Evolutionary conservation across 1,140 invertebrate species (phyloP), one percentile per base, ranked within the genome.

Genomic region (Dreissena polymorpha): DNA sequence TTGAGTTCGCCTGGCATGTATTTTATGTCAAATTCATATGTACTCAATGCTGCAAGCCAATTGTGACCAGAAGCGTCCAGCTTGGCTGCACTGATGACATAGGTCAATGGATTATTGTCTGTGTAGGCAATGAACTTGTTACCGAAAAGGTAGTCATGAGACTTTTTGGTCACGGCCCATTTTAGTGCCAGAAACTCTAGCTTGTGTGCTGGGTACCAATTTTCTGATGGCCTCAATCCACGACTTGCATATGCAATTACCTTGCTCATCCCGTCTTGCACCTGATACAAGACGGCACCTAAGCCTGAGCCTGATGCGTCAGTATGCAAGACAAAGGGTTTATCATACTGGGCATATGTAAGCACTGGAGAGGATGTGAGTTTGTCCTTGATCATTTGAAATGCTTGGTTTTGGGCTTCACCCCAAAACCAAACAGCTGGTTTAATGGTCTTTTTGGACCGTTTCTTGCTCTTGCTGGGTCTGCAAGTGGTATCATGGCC

Each of bases 201-300:
- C 39, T 70, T 27, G 21, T 69, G 29, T 51, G 77, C 50, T 50
- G 77, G 65, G 29, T 70, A 70, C 12, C 25, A 6, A 10, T 23
- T 25, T 67, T 77, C 27, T 13, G 67, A 27, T 27, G 51, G 51
- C 10, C 18, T 81, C 50, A 86, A 65, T n/a, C 75, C 67, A 51
- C 77, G 51, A 21, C 82, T 81, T 3, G 78, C 77, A 78, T 86
- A 82, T 1, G 86, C 85, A 13, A 91, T 85, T 0, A 85, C 82
- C 67, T 86, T 75, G 13, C 65, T 51, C 12, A 25, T 49, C 74
- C 81, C 86, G 10, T 89, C 77, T 69, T 87, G 79, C 27, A 55
- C 57, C 83, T 91, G 89, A 23, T 77, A 86, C 21, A 79, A n/a
- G 1, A 90, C 89, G 16, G 87, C 88, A 25, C 90, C 90, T 49